Conservation (phyloP, 2,888 invertebrate genomes). For the Netelia fuscicornis region DNA sequence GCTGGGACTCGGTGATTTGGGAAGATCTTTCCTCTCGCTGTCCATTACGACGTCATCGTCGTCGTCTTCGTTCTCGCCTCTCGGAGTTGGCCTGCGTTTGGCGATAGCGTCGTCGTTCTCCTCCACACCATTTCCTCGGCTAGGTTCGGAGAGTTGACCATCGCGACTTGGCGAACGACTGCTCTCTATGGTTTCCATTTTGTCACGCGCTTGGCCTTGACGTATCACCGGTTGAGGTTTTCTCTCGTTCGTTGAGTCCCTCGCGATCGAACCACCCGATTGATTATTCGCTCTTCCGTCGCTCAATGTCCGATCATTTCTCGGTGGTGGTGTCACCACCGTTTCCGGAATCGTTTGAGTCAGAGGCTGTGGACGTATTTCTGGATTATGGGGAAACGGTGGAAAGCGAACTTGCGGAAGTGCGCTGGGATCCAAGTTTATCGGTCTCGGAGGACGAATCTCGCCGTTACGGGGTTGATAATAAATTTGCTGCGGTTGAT, state of each 20-base stretch:
- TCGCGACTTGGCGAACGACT: conserved; percentile 56
- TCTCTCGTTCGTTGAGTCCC: conserved; percentile 60
- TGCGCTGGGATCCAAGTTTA: conserved; percentile 44
- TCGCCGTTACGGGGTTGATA: conserved; percentile 57
- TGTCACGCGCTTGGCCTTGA: conserved; percentile 70
- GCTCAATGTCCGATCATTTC: conserved; percentile 46
- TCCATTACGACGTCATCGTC: conserved; percentile 78
- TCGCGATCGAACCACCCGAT: conserved; percentile 13
- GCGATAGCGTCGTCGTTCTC: conserved; percentile 24
- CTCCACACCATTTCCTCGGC: conserved; percentile 11
- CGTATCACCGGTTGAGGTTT: conserved; percentile 58
- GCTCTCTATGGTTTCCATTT: conserved; percentile 76
- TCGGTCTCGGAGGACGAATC: conserved; percentile 58
- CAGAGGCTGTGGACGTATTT: conserved; percentile 25
- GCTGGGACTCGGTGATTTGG: conserved; percentile 35
- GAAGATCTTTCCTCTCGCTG: conserved; percentile 61
- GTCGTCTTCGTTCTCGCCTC: conserved; percentile 74
- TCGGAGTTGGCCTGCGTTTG: conserved; percentile 46
- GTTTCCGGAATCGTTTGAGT: conserved; percentile 56
- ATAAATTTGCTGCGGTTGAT: conserved; percentile 53
- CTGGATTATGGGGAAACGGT: conserved; percentile 34
- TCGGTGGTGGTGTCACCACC: conserved; percentile 50
- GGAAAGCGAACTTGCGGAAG: conserved; percentile 36
- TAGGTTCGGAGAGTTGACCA: conserved; percentile 14
- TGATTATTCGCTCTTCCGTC: conserved; percentile 41